Percentiles rank a stretch among this genome's conserved stretches.
These are phyloP conservation scores for Hyperoplus lanceolatus DNA, from an alignment of 2,797 vertebrate genomes.

Conservation along the genomic window DNA sequence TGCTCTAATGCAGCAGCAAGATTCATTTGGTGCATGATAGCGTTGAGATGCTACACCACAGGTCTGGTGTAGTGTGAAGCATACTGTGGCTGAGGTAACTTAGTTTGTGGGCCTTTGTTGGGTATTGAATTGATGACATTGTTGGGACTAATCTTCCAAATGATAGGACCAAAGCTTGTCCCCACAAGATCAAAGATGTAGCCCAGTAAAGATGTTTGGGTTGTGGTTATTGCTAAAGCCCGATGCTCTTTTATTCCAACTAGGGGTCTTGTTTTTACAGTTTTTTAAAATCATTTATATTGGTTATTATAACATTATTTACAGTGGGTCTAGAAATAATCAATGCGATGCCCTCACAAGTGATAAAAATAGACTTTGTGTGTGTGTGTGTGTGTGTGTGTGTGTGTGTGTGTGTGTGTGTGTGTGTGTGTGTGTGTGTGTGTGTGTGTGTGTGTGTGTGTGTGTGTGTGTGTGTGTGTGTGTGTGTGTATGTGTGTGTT, in stretches of 20 bases:
- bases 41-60: constrained; percentile 5
- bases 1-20: constrained; percentile 31
- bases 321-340: background rate
- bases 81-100: background rate
- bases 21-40: constrained; percentile 44
- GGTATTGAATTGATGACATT: background rate
- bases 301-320: background rate
- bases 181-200: background rate
- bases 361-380: background rate
- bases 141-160: background rate
- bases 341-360: background rate
- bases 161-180: background rate
- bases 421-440: background rate
- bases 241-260: background rate
- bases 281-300: background rate
- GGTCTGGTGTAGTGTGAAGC: background rate
- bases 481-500: background rate
- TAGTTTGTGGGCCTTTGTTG: background rate
- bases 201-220: background rate
- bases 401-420: background rate
- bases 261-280: background rate
- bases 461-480: background rate
- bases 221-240: background rate
- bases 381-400: background rate
- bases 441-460: background rate